These are phyloP conservation scores for Eriosoma lanigerum DNA, from an alignment of 1,140 invertebrate genomes.

Conservation along the genomic window DNA sequence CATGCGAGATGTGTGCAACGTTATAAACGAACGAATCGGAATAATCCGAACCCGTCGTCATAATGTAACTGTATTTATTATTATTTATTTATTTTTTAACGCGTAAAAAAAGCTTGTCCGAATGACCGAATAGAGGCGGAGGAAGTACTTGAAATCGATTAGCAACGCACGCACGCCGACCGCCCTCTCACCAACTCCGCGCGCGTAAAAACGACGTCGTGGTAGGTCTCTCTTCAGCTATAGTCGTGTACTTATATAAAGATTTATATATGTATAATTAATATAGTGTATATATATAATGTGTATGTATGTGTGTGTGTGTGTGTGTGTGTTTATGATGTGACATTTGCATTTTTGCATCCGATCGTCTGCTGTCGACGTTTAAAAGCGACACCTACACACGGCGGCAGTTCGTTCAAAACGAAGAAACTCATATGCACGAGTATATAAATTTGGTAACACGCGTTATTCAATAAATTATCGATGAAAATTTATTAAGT, in stretches of 20 bases:
- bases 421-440: neutral
- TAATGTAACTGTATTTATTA: neutral
- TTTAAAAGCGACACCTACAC: conserved; percentile 21
- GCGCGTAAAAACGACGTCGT: neutral
- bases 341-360: conserved; percentile 24
- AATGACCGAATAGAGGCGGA: neutral
- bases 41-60: neutral
- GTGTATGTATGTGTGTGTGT: neutral
- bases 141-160: conserved; percentile 50
- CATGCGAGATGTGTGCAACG: no score
- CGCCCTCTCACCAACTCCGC: neutral
- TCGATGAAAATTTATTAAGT: no score
- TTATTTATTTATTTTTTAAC: neutral
- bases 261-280: neutral
- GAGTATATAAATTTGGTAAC: neutral
- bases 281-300: neutral
- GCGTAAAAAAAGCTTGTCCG: neutral
- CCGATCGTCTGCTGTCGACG: neutral
- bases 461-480: no score
- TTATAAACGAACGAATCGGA: neutral
- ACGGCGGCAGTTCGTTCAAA: neutral
- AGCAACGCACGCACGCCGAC: conserved; percentile 45
- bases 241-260: no score
- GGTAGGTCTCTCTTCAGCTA: neutral
- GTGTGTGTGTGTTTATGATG: neutral